Evolutionary conservation across 2,888 invertebrate genomes (phyloP), one percentile per base, ranked within the genome.

Genomic region (Idaea dimidiata): DNA sequence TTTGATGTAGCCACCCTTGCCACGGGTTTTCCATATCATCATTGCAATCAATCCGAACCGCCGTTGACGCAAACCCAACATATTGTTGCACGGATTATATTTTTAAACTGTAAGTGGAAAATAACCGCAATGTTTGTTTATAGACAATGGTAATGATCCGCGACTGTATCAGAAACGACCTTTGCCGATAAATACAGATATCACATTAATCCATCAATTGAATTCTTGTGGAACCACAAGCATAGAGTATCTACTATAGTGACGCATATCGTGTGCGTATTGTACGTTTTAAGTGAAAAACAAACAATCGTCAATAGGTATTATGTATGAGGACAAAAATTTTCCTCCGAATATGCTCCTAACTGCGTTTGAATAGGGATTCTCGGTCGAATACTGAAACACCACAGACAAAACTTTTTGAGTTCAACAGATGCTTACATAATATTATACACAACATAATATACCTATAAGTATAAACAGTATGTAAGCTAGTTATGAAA

Each of bases 61-160:
- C 43, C 10, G 14, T 43, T 59, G 54, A 54, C 59, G 17, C 54
- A 24, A 54, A 24, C 18, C 54, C 8, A 55, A 16, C 32, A 0
- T 24, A 59, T n/a, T 59, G 59, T 17, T 59, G 61, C 55, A 55
- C 16, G 53, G 10, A 57, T 54, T 53, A 43, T 62, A 61, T 62
- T 57, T 60, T 66, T 58, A 62, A 63, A 66, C 56, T 59, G 4
- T 18, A 24, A 64, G 72, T 70, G 75, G 77, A 76, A 77, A 77
- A 77, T 76, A 69, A 76, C 75, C 65, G 63, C 64, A 64, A 59
- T 43, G 43, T 66, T 65, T 65, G 71, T 70, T 68, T 71, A 67
- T 74, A 67, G 70, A 63, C 66, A 61, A 59, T 59, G 65, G 60
- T 68, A 74, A 61, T 74, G 75, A 74, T 72, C 78, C 74, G 69